Evolutionary conservation across 1,140 invertebrate genomes (phyloP).

Genomic region (Zaprionus vittiger): DNA sequence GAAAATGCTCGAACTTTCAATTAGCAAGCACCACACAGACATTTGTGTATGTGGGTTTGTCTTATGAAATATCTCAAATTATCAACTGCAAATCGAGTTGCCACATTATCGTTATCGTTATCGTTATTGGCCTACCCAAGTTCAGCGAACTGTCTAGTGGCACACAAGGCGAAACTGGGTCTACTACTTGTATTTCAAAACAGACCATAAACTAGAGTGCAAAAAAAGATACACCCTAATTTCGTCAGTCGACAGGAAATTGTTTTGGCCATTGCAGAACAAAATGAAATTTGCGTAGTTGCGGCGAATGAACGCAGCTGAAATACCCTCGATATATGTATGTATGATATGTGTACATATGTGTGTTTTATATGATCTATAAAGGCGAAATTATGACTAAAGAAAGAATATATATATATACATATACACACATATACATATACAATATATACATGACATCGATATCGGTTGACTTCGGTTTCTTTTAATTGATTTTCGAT

Average conservation of each 20-base stretch:
- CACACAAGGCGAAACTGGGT: constrained; percentile 28
- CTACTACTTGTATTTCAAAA: neutral
- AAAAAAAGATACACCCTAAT: neutral
- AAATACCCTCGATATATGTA: neutral
- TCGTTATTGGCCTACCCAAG: constrained; percentile 18
- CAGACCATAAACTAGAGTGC: neutral
- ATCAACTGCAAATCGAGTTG: constrained; percentile 26
- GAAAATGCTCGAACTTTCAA: constrained; percentile 28
- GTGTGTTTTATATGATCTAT: neutral
- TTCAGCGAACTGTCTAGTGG: constrained; percentile 34
- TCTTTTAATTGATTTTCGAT: neutral
- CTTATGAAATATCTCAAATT: constrained; percentile 8
- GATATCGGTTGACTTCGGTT: no score
- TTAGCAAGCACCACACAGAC: neutral
- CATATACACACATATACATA: no score
- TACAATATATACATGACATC: no score
- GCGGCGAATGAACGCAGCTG: neutral
- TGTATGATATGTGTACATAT: neutral
- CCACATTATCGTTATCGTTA: constrained; percentile 21
- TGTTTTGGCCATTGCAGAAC: neutral
- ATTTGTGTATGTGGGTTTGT: neutral
- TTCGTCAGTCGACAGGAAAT: constrained; percentile 10
- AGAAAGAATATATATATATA: no score
- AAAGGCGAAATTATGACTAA: no score
- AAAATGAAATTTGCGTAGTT: neutral